phyloP scores from a whole-genome alignment of 2,888 invertebrate genomes.

The Lycaena phlaeas region DNA sequence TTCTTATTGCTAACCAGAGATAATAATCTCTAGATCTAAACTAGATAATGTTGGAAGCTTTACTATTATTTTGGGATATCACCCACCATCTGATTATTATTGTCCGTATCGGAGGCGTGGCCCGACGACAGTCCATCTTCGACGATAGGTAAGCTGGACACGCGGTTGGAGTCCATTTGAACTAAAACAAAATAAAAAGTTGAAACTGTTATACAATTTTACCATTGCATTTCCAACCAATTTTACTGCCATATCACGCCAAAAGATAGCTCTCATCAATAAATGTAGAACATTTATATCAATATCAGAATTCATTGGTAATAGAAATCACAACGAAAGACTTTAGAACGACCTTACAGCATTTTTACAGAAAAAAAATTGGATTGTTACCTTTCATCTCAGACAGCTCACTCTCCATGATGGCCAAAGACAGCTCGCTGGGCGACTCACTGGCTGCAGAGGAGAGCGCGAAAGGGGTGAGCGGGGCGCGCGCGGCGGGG shows the following conservation, averaged over 20 bases:
- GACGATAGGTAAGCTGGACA: constrained; percentile 81
- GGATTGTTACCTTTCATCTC: constrained; percentile 57
- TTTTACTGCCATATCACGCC: too few species aligned
- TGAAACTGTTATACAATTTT: too few species aligned
- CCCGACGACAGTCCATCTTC: constrained; percentile 96
- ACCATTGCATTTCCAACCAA: too few species aligned
- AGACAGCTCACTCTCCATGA: constrained; percentile 77
- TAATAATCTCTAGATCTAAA: too few species aligned
- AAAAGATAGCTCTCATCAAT: too few species aligned
- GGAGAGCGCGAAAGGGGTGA: constrained; percentile 83
- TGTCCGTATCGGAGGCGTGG: constrained; percentile 93
- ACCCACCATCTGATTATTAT: constrained; percentile 76
- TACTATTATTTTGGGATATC: neutral
- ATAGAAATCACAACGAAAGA: too few species aligned
- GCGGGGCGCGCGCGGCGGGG: constrained; percentile 51
- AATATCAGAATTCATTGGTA: too few species aligned
- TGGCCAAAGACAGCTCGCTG: constrained; percentile 85
- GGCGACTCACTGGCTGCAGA: constrained; percentile 95
- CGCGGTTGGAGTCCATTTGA: constrained; percentile 37
- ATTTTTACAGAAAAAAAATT: too few species aligned
- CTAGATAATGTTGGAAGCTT: neutral
- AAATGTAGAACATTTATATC: too few species aligned
- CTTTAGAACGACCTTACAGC: too few species aligned
- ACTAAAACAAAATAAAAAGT: constrained; percentile 13
- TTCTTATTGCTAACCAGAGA: too few species aligned